Percentiles rank a stretch among this genome's conserved stretches.
Conservation (phyloP, 2,113 vertebrate genomes). For the Neogobius melanostomus region DNA sequence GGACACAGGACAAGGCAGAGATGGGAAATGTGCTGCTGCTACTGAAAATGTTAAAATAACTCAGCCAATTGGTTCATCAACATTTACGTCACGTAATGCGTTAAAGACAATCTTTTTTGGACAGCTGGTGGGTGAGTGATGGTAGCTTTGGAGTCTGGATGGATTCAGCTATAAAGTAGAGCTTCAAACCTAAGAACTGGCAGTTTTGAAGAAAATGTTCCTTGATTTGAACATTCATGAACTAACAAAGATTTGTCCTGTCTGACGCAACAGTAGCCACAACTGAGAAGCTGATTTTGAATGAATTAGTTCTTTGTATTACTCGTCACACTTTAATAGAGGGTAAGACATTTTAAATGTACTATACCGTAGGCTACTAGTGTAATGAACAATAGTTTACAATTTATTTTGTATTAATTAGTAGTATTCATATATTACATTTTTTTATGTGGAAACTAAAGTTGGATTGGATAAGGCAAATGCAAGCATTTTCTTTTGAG, state of each 20-base stretch:
- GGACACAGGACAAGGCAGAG: slow-evolving; percentile 22
- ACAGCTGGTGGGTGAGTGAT: slow-evolving; percentile 24
- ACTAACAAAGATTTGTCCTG: background rate
- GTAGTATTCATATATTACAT: too few species aligned
- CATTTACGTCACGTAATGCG: slow-evolving; percentile 32
- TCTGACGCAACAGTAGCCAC: background rate
- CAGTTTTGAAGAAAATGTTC: background rate
- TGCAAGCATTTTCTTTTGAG: background rate
- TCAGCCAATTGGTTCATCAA: slow-evolving; percentile 17
- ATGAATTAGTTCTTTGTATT: too few species aligned
- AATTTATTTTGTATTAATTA: too few species aligned
- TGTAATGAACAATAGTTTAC: too few species aligned
- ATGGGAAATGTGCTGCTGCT: slow-evolving; percentile 20
- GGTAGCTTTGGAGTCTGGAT: slow-evolving; percentile 8
- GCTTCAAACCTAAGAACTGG: background rate
- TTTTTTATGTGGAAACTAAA: too few species aligned
- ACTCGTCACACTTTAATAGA: too few species aligned
- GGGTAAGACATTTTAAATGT: too few species aligned
- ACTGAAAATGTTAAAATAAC: slow-evolving; percentile 32
- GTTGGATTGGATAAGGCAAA: too few species aligned
- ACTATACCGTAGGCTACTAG: too few species aligned
- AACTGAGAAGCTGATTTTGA: too few species aligned
- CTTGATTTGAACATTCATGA: background rate
- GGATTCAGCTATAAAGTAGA: slow-evolving; percentile 9
- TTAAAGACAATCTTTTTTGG: slow-evolving; percentile 41